Percentiles rank a stretch among this genome's conserved stretches.
Evolutionary conservation across 2,113 vertebrate species (phyloP).

Genomic region (Smithornis capensis): DNA sequence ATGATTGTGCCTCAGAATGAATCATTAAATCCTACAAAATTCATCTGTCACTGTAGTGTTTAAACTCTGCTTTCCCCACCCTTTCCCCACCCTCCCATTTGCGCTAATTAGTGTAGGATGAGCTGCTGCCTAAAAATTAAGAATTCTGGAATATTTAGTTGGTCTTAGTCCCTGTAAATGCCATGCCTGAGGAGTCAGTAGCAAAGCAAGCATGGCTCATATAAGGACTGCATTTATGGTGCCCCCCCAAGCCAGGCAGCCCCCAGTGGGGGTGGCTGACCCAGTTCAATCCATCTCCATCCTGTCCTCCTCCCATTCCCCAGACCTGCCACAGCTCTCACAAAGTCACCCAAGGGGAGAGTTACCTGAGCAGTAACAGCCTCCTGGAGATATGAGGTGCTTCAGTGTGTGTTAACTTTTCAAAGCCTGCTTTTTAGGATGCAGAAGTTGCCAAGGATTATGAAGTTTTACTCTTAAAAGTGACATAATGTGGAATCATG

Average conservation of each 20-base stretch:
- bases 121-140: constrained; percentile 11
- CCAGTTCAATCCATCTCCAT: accelerated
- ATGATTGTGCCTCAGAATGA: constrained; percentile 14
- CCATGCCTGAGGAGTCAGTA: neutral
- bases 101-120: constrained; percentile 18
- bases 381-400: neutral
- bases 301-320: accelerated
- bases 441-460: neutral
- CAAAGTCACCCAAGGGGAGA: accelerated
- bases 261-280: accelerated
- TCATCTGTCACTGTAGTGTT: constrained; percentile 28
- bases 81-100: neutral
- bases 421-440: neutral
- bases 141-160: neutral
- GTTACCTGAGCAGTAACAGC: neutral
- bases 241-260: neutral
- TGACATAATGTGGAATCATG: neutral
- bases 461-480: constrained; percentile 41
- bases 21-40: constrained; percentile 22
- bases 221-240: neutral
- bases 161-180: neutral
- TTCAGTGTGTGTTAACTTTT: neutral
- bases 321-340: neutral
- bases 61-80: neutral
- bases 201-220: neutral